A percentile compares a stretch with the other conserved stretches of the same genome.
Evolutionary conservation across 2,888 invertebrate genomes (phyloP).

Genomic region (Pandemis corylana): DNA sequence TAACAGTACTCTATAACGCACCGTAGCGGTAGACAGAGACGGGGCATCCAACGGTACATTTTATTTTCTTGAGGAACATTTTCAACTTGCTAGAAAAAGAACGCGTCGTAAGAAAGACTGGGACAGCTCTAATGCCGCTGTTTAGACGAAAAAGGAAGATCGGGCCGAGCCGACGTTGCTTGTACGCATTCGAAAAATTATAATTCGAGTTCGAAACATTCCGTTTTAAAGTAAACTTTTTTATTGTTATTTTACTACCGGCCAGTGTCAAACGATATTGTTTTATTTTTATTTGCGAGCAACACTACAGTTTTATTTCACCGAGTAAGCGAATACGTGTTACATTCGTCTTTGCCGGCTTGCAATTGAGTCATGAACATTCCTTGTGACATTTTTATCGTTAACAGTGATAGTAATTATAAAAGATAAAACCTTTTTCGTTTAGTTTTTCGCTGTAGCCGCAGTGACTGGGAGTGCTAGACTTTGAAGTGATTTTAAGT

Average conservation of each 20-base stretch:
- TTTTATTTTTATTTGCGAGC: conserved; percentile 47
- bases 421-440: conserved; percentile 23
- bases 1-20: conserved; percentile 33
- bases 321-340: conserved; percentile 60
- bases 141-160: conserved; percentile 65
- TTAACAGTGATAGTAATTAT: conserved; percentile 34
- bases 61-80: conserved; percentile 74
- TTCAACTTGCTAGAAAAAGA: conserved; percentile 58
- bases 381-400: conserved; percentile 38
- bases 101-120: conserved; percentile 52
- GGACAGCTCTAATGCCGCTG: conserved; percentile 50
- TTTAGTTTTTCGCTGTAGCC: conserved; percentile 9
- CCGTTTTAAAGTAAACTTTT: conserved; percentile 45
- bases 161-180: conserved; percentile 60
- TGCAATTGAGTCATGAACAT: conserved; percentile 44
- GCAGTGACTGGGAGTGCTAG: conserved; percentile 22
- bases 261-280: conserved; percentile 41
- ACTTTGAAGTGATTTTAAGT: background rate
- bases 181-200: conserved; percentile 59
- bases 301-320: conserved; percentile 53
- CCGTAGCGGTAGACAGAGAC: conserved; percentile 57
- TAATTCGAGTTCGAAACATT: conserved; percentile 56
- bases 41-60: conserved; percentile 71
- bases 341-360: conserved; percentile 47
- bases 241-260: conserved; percentile 21